phyloP scores from a whole-genome alignment of 2,888 invertebrate genomes.

The Coelinius sp. region DNA sequence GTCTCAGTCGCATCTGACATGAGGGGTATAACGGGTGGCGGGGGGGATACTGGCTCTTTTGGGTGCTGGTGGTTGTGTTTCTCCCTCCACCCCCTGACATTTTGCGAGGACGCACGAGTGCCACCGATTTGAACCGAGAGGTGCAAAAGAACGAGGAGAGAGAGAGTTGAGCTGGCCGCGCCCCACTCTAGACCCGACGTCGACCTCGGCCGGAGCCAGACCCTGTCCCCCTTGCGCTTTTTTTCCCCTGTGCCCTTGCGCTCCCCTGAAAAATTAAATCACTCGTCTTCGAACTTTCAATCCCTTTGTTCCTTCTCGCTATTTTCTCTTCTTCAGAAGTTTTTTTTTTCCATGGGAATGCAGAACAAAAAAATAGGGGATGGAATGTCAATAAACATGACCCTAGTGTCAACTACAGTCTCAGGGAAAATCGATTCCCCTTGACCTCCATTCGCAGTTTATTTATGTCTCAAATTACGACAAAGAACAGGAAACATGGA shows the following conservation, averaged over 20 bases:
- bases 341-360: not conserved
- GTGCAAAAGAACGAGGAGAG: constrained; percentile 43
- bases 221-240: not conserved
- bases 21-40: constrained; percentile 39
- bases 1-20: constrained; percentile 53
- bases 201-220: constrained; percentile 30
- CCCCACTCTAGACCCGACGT: constrained; percentile 41
- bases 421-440: constrained; percentile 38
- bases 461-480: constrained; percentile 33
- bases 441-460: constrained; percentile 46
- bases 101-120: constrained; percentile 49
- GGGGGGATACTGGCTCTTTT: constrained; percentile 40
- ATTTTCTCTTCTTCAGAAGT: constrained; percentile 6
- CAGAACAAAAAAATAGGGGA: constrained; percentile 7
- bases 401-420: constrained; percentile 34
- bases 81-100: constrained; percentile 31
- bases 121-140: constrained; percentile 50
- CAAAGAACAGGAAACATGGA: not conserved
- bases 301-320: not conserved
- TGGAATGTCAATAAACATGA: constrained; percentile 25
- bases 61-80: not conserved
- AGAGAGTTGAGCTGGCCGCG: constrained; percentile 39
- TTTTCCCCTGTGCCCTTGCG: constrained; percentile 13
- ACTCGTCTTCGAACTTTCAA: constrained; percentile 21
- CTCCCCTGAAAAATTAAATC: constrained; percentile 48